These are phyloP conservation scores for Pholis gunnellus DNA, from an alignment of 2,113 vertebrate genomes.

Conservation along the genomic window DNA sequence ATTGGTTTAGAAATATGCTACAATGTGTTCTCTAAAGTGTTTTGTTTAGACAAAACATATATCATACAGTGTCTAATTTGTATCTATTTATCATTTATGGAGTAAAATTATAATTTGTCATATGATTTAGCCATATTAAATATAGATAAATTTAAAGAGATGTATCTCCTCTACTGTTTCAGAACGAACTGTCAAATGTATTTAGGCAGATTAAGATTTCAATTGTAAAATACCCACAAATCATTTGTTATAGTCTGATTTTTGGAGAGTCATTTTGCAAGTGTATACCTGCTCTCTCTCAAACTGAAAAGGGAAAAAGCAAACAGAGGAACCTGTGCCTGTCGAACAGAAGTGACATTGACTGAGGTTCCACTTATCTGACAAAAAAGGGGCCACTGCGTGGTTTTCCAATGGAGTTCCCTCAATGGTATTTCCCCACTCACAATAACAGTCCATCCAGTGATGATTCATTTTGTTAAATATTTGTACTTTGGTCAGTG, in stretches of 20 bases:
- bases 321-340: slow-evolving; percentile 23
- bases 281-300: slow-evolving; percentile 50
- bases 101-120: not conserved
- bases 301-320: slow-evolving; percentile 19
- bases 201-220: not conserved
- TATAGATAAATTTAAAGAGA: not conserved
- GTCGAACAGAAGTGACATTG: slow-evolving; percentile 14
- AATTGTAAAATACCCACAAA: not conserved
- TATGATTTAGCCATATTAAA: not conserved
- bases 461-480: not conserved
- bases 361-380: no score
- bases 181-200: not conserved
- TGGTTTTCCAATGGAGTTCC: slow-evolving; percentile 1
- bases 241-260: not conserved
- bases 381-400: no score
- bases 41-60: not conserved
- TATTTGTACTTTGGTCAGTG: not conserved
- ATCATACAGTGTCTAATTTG: not conserved
- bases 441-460: not conserved
- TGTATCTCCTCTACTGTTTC: not conserved
- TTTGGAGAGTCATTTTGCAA: slow-evolving; percentile 40
- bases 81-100: not conserved
- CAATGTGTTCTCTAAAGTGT: not conserved
- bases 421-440: not conserved
- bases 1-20: not conserved